Evolutionary conservation across 2,113 vertebrate species (phyloP), one percentile per base, ranked within the genome.

Genomic region (Falco punctatus): DNA sequence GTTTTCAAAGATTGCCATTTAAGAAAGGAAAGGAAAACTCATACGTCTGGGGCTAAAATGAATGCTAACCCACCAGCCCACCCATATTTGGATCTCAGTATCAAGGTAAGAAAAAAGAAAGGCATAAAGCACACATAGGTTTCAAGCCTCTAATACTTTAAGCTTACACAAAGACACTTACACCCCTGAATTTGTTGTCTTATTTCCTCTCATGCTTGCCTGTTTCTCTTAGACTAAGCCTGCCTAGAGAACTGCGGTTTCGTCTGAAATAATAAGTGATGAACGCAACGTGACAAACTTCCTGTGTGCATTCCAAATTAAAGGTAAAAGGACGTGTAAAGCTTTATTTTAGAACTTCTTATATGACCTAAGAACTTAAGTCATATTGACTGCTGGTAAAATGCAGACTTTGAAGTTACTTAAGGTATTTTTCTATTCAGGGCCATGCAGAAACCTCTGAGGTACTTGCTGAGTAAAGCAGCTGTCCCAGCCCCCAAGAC

Each of bases 161-260:
- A 19, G 49, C 51, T 49, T 26, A 35, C 35, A 33, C 28, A 35
- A 9, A 75, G 58, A 28, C 62, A 26, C 27, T 48, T 24, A 42
- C 58, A 40, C 16, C 13, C 57, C 77, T 33, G 11, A 35, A 10
- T 42, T 6, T 88, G 6, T 4, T 38, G 15, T 23, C 33, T 48
- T 9, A 18, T 21, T 59, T 67, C 58, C 57, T 48, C 82, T 22
- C 16, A 2, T 5, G 19, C 65, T 75, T 46, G 42, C 51, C 44
- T n/a, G 2, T 22, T 59, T 65, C 77, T 84, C 77, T 42, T 86
- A 64, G 28, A 30, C 81, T 27, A 32, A 80, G 81, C 52, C 57
- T 67, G 24, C 20, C 90, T 65, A 28, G 57, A 90, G 90, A 71
- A 62, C 15, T 75, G 69, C 59, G 93, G 93, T 78, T 94, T 96